Percentiles rank a stretch among this genome's conserved stretches.
These are phyloP conservation scores for Melanotaenia parkinsoni DNA, from an alignment of 2,797 vertebrate genomes.

Conservation along the genomic window DNA sequence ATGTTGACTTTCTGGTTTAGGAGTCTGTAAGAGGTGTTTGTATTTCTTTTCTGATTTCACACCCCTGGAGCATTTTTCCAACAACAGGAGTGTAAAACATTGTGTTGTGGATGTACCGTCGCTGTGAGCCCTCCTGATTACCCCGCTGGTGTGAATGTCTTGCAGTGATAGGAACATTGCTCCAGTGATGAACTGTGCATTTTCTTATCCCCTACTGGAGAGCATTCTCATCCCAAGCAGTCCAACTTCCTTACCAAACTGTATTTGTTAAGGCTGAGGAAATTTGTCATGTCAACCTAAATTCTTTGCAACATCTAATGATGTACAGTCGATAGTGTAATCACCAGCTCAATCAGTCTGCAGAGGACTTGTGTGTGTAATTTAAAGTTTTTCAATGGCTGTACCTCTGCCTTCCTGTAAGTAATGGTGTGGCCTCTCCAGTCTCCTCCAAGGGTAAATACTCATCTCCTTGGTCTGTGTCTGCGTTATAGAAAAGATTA, in stretches of 20 bases:
- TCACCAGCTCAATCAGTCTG: too few species aligned
- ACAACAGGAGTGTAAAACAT: background rate
- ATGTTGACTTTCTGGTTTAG: too few species aligned
- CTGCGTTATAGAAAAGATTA: background rate
- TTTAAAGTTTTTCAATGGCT: background rate
- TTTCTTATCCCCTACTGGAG: background rate
- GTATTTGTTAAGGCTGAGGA: too few species aligned
- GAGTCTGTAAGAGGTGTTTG: background rate
- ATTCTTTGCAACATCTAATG: too few species aligned
- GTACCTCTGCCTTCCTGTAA: background rate
- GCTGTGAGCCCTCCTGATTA: conserved; percentile 11
- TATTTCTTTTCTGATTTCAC: background rate
- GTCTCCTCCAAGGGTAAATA: background rate
- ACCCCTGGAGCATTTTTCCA: background rate
- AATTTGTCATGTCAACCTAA: too few species aligned
- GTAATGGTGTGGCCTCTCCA: background rate
- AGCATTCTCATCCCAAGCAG: background rate
- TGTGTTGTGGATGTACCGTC: background rate
- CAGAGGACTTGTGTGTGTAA: background rate
- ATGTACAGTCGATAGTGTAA: too few species aligned
- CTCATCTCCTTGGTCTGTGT: background rate
- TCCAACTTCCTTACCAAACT: too few species aligned
- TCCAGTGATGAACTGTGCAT: background rate
- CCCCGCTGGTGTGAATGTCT: background rate
- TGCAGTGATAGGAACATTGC: background rate